phyloP scores from a whole-genome alignment of 2,113 vertebrate species.

The Chaetorhynchus papuensis region DNA sequence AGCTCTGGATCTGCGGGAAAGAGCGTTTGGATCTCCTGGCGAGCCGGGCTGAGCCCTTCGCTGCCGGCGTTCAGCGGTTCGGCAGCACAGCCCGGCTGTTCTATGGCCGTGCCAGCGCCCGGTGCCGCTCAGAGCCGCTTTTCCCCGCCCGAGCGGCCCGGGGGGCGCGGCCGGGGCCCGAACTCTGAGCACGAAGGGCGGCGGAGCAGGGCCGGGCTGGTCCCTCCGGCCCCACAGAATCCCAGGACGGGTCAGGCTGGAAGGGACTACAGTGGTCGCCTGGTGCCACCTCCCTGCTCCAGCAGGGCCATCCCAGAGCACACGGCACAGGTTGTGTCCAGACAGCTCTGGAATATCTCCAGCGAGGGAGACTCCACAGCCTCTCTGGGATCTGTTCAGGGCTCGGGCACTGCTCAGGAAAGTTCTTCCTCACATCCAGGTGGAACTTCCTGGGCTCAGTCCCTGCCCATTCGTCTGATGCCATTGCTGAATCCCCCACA shows the following conservation, averaged over 20 bases:
- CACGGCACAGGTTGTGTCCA: not conserved
- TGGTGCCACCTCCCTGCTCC: not conserved
- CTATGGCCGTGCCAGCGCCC: not conserved
- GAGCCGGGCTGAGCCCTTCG: not conserved
- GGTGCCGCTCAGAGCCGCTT: too few species aligned
- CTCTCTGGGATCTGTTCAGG: not conserved
- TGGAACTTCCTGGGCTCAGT: not conserved
- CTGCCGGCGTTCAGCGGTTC: not conserved
- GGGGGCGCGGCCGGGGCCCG: not conserved
- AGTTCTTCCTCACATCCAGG: not conserved
- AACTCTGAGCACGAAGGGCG: not conserved
- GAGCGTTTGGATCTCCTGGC: not conserved
- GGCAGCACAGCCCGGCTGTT: accelerated
- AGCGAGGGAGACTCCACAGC: not conserved
- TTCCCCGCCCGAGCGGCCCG: not conserved
- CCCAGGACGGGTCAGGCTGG: not conserved
- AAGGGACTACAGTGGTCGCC: accelerated
- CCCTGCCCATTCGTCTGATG: not conserved
- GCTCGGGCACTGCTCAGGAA: not conserved
- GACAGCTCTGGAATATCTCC: not conserved
- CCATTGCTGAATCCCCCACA: not conserved
- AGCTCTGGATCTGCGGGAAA: not conserved
- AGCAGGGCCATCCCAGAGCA: not conserved
- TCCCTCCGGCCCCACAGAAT: not conserved
- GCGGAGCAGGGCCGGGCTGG: accelerated